Base-by-base conservation (phyloP, 37 sponge, comb jelly and placozoan genomes). In the Ianthella basta region DNA sequence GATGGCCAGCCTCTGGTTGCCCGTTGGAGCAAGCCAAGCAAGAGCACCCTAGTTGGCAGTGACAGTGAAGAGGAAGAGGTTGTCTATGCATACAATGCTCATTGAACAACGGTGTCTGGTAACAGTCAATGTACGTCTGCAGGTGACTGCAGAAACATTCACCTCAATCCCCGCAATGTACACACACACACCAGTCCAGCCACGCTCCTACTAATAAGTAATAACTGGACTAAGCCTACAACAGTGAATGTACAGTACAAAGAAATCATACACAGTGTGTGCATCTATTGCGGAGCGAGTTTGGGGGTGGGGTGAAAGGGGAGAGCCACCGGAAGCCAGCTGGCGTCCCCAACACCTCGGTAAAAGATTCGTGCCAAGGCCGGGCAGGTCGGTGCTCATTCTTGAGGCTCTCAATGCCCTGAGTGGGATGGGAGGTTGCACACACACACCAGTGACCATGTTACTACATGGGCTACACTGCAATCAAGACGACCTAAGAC, bases 381-480 rank as follows among this genome's bases (percentile, higher is more conserved):
- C 44, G 54, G 34, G 54, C 59, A 24, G 85, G 60, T 86, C 94
- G 61, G 15, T 67, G 56, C 61, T 94, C 94, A 50, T 90, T 87
- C 81, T 94, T 94, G 30, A 94, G 69, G 32, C 91, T 86, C 83
- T 94, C 94, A 32, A 94, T 94, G n/a, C 94, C 91, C 94, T 94
- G 73, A 24, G 10, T 36, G n/a, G 8, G 50, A 44, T 3, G 50
- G 50, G 50, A 8, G 50, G 50, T 10, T 3, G 50, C 6, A 44
- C 50, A 44, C 50, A 44, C 6, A 10, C 3, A 10, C 6, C 50
- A 44, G 50, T 44, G 8, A 3, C 3, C 8, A 44, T 8, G 8
- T 44, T 44, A 44, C 50, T 44, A 44, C 8, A 44, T 44, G 8
- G 39, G 34, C 19, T 2, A 69, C 50, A 67, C n/a, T 67, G 16